Conservation (phyloP, 2,888 invertebrate species). For the Coelinius sp. region DNA sequence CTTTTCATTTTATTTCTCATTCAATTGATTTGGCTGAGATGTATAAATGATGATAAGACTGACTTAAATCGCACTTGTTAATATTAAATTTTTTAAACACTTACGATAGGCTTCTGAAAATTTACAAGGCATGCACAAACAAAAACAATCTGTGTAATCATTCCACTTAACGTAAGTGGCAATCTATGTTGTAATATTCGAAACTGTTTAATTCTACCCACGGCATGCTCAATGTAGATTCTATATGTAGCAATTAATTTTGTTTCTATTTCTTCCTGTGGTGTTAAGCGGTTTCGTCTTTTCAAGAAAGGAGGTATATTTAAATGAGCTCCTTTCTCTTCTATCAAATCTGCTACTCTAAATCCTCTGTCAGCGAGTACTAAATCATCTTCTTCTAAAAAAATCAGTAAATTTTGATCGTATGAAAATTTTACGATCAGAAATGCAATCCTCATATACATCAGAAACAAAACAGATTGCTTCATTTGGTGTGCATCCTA, state of each 20-base stretch:
- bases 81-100: conserved; percentile 14
- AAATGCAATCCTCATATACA: conserved; percentile 49
- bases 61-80: too few species aligned
- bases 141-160: conserved; percentile 46
- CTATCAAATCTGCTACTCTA: conserved; percentile 44
- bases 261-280: conserved; percentile 49
- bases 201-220: conserved; percentile 48
- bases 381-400: conserved; percentile 45
- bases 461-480: conserved; percentile 49
- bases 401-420: too few species aligned
- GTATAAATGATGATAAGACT: too few species aligned
- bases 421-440: conserved; percentile 16
- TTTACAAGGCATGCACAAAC: conserved; percentile 48
- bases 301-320: conserved; percentile 52
- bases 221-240: conserved; percentile 50
- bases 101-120: conserved; percentile 43
- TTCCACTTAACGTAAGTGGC: conserved; percentile 38
- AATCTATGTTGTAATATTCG: conserved; percentile 41
- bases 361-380: conserved; percentile 46
- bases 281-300: conserved; percentile 27
- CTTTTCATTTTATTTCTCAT: background rate
- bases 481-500: conserved; percentile 48
- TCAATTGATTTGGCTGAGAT: background rate
- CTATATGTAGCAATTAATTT: conserved; percentile 49
- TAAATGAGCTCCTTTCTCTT: conserved; percentile 44